Evolutionary conservation across 2,888 invertebrate genomes (phyloP), one percentile per base, ranked within the genome.

Genomic region (Mantis religiosa): DNA sequence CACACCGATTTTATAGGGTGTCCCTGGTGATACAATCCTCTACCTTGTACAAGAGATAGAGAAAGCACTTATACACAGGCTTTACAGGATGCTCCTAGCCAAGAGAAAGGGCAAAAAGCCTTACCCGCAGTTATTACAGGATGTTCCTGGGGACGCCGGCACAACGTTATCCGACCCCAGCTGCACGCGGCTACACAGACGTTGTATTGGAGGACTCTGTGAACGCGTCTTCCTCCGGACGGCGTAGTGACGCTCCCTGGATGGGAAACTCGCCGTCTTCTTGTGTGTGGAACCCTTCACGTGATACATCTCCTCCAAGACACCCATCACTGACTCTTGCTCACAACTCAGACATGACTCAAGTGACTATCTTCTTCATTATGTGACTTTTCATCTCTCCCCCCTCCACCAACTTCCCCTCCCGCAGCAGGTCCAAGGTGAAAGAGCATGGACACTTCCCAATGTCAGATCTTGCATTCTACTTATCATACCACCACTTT

Each of bases 211-310:
- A 86, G 83, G 86, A 83, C 41, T 88, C 82, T 86, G 92, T 89
- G 93, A 92, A n/a, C 93, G 92, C 90, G 92, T 27, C 93, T 94
- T 90, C 94, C 96, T 94, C 88, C 96, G 93, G 84, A 96, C 95
- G 82, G 96, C 96, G 91, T 95, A 95, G 92, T 96, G 95, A 91
- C 96, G 94, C 92, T 96, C 96, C 84, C 96, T 94, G 1, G 95
- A 95, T 1, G 96, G 96, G 92, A 96, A 96, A 91, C 95, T 95
- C 89, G 96, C 95, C 84, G 94, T 95, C 91, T 94, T 84, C 88
- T 83, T 87, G 4, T 84, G 87, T 25, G 28, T 8, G 2, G 87
- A n/a, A n/a, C 54, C 54, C 3, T 71, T 71, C 20, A 71, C 20
- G 54, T 71, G 54, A 71, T 71, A 71, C 54, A 71, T 71, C 8